Conservation (phyloP, 2,888 invertebrate species). For the Oscheius sp. region DNA sequence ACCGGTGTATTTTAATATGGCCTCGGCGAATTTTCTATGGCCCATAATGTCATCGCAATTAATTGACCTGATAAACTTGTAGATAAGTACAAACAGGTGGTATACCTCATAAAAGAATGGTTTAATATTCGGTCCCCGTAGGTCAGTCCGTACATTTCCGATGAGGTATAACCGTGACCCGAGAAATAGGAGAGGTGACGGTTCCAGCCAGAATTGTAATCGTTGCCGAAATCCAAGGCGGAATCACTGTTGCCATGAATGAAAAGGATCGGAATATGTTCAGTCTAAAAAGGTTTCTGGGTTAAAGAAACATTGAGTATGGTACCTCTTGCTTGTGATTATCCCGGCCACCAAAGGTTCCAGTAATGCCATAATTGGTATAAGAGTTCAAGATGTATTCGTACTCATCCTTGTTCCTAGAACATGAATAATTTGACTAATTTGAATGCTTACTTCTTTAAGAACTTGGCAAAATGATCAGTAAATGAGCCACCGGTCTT, state of each 20-base stretch:
- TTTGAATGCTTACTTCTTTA: conserved; percentile 15
- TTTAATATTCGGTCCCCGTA: conserved; percentile 62
- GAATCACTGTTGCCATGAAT: conserved; percentile 71
- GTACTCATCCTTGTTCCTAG: conserved; percentile 10
- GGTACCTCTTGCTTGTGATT: conserved; percentile 45
- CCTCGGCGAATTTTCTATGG: conserved; percentile 53
- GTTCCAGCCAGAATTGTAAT: conserved; percentile 62
- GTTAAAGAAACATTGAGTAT: neutral
- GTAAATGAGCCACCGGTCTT: conserved; percentile 24
- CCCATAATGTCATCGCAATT: conserved; percentile 42
- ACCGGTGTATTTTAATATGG: conserved; percentile 57
- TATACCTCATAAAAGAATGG: conserved; percentile 51
- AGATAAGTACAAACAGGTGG: neutral
- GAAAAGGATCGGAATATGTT: conserved; percentile 62
- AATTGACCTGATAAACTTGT: conserved; percentile 38
- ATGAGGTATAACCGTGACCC: conserved; percentile 51
- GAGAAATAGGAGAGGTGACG: conserved; percentile 47
- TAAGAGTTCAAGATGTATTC: conserved; percentile 24
- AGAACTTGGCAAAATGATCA: conserved; percentile 5
- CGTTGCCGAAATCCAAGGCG: conserved; percentile 55
- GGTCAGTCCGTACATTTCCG: conserved; percentile 68
- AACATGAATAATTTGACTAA: neutral
- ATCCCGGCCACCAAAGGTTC: conserved; percentile 56
- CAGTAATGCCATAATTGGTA: conserved; percentile 43
- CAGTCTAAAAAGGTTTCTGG: neutral